Evolutionary conservation across 2,888 invertebrate genomes (phyloP).

Genomic region (Hypolimnas misippus): DNA sequence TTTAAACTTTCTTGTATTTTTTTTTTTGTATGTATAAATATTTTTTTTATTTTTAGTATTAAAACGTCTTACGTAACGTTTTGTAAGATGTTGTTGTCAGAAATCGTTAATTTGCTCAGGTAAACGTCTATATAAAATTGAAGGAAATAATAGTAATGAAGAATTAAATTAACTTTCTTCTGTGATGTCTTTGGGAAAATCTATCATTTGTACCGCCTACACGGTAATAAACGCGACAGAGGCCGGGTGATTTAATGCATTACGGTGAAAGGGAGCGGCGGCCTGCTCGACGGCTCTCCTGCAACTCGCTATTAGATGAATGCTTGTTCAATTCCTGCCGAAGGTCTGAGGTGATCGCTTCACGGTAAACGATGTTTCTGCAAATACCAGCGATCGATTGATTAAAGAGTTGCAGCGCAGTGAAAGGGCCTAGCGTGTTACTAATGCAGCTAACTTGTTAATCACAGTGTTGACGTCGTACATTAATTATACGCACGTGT

Average conservation of each 20-base stretch:
- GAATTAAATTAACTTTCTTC: conserved; percentile 35
- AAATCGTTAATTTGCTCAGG: not conserved
- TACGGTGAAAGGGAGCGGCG: conserved; percentile 61
- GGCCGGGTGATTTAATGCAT: conserved; percentile 51
- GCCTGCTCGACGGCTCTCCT: conserved; percentile 51
- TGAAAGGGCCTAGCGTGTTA: conserved; percentile 19
- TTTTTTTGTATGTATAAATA: not conserved
- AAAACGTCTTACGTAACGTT: no score
- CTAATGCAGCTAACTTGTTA: conserved; percentile 19
- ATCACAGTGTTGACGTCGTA: conserved; percentile 6
- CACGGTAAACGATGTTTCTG: conserved; percentile 15
- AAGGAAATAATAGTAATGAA: conserved; percentile 17
- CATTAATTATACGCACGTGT: conserved; percentile 23
- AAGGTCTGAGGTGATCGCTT: conserved; percentile 21
- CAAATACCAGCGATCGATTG: conserved; percentile 8
- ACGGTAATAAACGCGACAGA: conserved; percentile 42
- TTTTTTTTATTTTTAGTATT: no score
- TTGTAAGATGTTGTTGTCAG: no score
- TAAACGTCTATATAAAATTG: conserved; percentile 9
- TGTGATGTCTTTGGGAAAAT: conserved; percentile 35
- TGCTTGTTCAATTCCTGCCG: conserved; percentile 44
- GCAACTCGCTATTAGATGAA: conserved; percentile 52
- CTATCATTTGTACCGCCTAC: conserved; percentile 42
- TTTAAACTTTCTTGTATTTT: not conserved
- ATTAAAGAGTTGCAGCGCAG: conserved; percentile 15